Conservation (phyloP, 2,113 vertebrate genomes). For the Pao palembangensis region DNA sequence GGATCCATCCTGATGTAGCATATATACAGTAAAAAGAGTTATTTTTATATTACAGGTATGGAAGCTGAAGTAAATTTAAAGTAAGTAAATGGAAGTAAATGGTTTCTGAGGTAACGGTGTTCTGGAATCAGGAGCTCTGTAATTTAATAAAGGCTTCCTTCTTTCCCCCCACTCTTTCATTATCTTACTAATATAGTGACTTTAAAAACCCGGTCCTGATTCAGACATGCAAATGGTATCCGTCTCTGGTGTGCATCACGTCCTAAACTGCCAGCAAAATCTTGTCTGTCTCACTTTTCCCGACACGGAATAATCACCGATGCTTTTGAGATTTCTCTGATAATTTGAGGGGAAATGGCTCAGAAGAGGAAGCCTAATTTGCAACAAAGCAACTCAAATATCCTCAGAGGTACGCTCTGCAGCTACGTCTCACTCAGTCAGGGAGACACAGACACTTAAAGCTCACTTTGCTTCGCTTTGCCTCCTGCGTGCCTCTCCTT, state of each 20-base stretch:
- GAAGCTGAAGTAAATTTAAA: too few relatives aligned
- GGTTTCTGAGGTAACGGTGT: too few relatives aligned
- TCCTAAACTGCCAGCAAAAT: constrained; percentile 31
- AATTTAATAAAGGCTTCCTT: too few relatives aligned
- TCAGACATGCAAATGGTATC: neutral
- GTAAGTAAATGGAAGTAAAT: too few relatives aligned
- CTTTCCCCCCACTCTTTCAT: neutral
- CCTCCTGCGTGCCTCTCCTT: constrained; percentile 37
- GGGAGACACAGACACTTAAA: constrained; percentile 48
- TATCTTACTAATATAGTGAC: constrained; percentile 4
- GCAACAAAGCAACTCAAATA: constrained; percentile 51
- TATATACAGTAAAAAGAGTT: too few relatives aligned
- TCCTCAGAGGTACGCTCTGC: constrained; percentile 40
- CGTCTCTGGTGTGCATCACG: constrained; percentile 1
- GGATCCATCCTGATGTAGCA: too few relatives aligned
- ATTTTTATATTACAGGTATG: too few relatives aligned
- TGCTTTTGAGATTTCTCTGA: constrained; percentile 43
- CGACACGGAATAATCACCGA: constrained; percentile 35
- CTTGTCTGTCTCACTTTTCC: constrained; percentile 18
- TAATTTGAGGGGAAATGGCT: constrained; percentile 40
- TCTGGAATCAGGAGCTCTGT: too few relatives aligned
- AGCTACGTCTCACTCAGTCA: constrained; percentile 38
- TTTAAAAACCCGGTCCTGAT: constrained; percentile 9
- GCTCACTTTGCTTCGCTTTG: constrained; percentile 66
- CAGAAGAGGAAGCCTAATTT: constrained; percentile 45